Base-by-base conservation (phyloP, 2,113 vertebrate genomes). In the Himantopus leucocephalus region DNA sequence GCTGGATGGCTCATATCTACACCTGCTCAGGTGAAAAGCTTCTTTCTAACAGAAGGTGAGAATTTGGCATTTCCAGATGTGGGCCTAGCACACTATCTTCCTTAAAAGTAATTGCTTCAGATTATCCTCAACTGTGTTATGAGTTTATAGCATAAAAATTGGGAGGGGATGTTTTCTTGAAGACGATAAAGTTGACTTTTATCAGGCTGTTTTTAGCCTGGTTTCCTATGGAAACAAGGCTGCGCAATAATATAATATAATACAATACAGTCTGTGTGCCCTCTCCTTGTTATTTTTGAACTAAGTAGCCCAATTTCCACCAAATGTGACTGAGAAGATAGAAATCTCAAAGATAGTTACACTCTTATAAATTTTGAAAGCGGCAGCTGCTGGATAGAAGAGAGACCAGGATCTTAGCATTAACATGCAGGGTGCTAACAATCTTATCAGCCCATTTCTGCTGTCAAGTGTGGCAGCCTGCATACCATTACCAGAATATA, bases 161-260 rank as follows among this genome's bases (percentile, higher is more conserved):
- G 29, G 34, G 55, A 87, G 27, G 13, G 11, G 12, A 50, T 13
- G 48, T 37, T 72, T 72, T 80, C 34, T 39, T 24, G 35, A 43
- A 66, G 48, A 76, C 88, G 48, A 82, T 62, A 64, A 85, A 87
- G 43, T 7, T 63, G 68, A 63, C 53, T 90, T 80, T n/a, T 75
- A 73, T 53, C 62, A 77, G 62, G 27, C 66, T 91, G 70, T 12
- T 95, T 96, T 96, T 94, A 93, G 67, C 67, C 53, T 73, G 12
- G 82, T 94, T 94, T 94, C 79, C 92, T 86, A 84, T 66, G 88
- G 94, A 94, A 95, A 93, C 95, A 76, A 83, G 88, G 39, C 58
- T 88, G 55, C 2, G 3, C n/a, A 67, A 88, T 20, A 74, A 47
- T 75, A 8, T 39, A 67, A 59, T 41, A 55, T 21, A 71, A 55